Percentiles rank a stretch among this genome's conserved stretches.
phyloP scores from a whole-genome alignment of 2,888 invertebrate genomes.

The Leptopilina myrica region DNA sequence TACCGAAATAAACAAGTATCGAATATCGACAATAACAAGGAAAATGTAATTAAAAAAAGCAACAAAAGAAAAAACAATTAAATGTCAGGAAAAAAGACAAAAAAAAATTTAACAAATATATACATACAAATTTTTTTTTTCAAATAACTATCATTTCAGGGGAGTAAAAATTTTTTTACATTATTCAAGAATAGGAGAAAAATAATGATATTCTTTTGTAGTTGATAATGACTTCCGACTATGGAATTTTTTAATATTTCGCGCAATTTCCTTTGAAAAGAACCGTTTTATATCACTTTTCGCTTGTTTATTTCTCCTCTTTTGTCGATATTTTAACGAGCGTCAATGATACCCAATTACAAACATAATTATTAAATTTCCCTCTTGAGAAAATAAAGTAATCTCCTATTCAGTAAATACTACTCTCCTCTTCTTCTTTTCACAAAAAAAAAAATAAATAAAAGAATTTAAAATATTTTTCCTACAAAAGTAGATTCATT shows the following conservation, averaged over 20 bases:
- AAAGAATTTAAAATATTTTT: not conserved
- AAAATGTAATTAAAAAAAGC: no score
- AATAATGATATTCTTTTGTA: slow-evolving; percentile 9
- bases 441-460: not conserved
- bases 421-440: not conserved
- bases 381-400: slow-evolving; percentile 9
- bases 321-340: slow-evolving; percentile 29
- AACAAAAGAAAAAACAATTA: no score
- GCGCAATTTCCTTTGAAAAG: slow-evolving; percentile 34
- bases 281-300: not conserved
- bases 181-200: not conserved
- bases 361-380: slow-evolving; percentile 5
- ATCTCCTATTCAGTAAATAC: slow-evolving; percentile 1
- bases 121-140: no score
- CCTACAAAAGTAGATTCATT: not conserved
- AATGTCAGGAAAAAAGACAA: no score
- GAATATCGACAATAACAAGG: no score
- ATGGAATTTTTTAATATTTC: slow-evolving; percentile 13
- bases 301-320: not conserved
- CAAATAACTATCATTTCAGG: not conserved
- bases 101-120: no score
- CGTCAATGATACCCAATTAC: not conserved
- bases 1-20: no score
- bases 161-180: not conserved
- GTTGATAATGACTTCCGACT: slow-evolving; percentile 28